These are phyloP conservation scores for Zaprionus camerounensis DNA, from an alignment of 1,140 invertebrate genomes.

Conservation along the genomic window DNA sequence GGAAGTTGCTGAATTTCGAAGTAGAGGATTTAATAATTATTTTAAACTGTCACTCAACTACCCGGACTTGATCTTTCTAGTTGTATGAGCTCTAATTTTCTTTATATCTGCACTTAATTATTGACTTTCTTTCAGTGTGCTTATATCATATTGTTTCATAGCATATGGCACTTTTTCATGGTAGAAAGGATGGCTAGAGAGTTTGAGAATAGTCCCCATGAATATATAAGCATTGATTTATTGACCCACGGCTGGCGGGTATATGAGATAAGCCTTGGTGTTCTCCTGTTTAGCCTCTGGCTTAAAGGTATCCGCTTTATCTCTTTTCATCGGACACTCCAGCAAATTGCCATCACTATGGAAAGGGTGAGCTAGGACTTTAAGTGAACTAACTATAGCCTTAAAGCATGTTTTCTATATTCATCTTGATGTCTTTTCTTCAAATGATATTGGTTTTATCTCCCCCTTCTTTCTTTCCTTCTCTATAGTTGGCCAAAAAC, in stretches of 20 bases:
- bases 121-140: not conserved
- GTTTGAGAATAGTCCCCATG: not conserved
- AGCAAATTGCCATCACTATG: not conserved
- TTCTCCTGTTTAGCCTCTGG: not conserved
- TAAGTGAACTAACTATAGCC: not conserved
- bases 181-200: not conserved
- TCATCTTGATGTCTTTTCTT: not conserved
- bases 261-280: not conserved
- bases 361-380: slow-evolving; percentile 1
- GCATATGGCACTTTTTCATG: slow-evolving; percentile 14
- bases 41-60: not conserved
- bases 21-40: not conserved
- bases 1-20: not conserved
- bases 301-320: slow-evolving; percentile 10
- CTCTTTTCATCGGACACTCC: slow-evolving; percentile 5
- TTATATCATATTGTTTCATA: not conserved
- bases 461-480: not conserved
- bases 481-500: not conserved
- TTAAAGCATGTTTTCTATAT: not conserved
- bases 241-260: slow-evolving; percentile 8
- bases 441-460: too few relatives aligned
- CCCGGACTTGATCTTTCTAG: slow-evolving; percentile 10
- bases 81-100: not conserved
- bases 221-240: slow-evolving; percentile 21
- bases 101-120: not conserved